Evolutionary conservation across 2,888 invertebrate species (phyloP).

Genomic region (Piscicola geometra): DNA sequence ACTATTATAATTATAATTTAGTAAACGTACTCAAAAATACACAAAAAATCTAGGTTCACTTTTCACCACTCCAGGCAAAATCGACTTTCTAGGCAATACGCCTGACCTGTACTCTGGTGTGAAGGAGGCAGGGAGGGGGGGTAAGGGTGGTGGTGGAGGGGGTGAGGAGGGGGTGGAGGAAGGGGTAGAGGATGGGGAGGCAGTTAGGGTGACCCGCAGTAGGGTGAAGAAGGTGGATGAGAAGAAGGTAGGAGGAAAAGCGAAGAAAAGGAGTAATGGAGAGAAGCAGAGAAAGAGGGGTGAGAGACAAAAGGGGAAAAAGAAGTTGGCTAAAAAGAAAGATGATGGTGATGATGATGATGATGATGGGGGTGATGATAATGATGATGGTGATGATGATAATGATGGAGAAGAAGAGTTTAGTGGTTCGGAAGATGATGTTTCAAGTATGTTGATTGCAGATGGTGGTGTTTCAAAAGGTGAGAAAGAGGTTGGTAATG

Average conservation of each 20-base stretch:
- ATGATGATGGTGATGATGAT: background rate
- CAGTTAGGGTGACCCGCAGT: background rate
- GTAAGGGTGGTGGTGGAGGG: conserved; percentile 42
- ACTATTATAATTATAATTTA: no score
- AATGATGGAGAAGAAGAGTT: conserved; percentile 26
- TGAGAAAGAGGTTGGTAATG: conserved; percentile 42
- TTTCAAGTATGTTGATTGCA: conserved; percentile 48
- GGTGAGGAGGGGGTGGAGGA: conserved; percentile 33
- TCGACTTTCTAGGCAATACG: conserved; percentile 48
- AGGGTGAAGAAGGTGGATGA: conserved; percentile 12
- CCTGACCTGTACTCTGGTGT: conserved; percentile 54
- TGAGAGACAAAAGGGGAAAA: background rate
- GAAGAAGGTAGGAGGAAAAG: background rate
- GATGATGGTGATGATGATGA: background rate
- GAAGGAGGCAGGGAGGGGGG: conserved; percentile 48
- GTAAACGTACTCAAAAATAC: no score
- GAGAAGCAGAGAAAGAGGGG: background rate
- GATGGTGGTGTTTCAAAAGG: conserved; percentile 50
- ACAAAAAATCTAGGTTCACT: no score
- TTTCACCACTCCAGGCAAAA: conserved; percentile 41
- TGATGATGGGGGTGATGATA: background rate
- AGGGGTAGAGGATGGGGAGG: background rate
- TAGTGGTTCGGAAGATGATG: background rate
- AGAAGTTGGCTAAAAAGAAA: background rate
- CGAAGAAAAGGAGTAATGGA: background rate